Conservation (phyloP, 2,113 vertebrate species). For the Calcarius ornatus region DNA sequence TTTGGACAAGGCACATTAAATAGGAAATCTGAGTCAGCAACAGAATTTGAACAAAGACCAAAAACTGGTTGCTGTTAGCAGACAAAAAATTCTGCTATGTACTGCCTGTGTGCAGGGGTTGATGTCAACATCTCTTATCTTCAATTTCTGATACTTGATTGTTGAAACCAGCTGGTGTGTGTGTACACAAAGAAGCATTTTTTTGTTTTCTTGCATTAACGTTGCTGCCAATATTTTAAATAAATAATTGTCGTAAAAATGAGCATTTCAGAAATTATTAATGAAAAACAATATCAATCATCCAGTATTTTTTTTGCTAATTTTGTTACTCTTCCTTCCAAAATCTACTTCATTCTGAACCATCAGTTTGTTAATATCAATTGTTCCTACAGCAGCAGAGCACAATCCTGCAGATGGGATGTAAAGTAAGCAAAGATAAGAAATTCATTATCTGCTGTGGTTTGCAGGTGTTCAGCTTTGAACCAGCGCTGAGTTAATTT, state of each 20-base stretch:
- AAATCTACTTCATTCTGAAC: not conserved
- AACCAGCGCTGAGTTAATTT: not conserved
- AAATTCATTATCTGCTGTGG: not conserved
- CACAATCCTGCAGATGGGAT: not conserved
- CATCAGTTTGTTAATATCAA: not conserved
- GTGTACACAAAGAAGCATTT: not conserved
- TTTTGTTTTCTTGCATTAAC: not conserved
- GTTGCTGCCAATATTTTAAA: not conserved
- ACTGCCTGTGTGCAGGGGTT: not conserved
- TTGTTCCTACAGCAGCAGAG: not conserved
- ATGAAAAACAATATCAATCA: not conserved
- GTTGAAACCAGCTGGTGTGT: not conserved
- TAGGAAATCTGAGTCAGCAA: not conserved
- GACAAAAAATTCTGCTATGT: not conserved
- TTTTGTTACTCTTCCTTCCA: not conserved
- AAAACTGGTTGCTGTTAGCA: not conserved
- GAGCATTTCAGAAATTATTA: not conserved
- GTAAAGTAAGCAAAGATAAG: not conserved
- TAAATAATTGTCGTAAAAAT: not conserved
- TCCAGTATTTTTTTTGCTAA: not conserved
- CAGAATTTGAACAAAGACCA: not conserved
- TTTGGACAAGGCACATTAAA: not conserved
- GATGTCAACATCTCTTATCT: not conserved
- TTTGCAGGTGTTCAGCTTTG: slow-evolving; percentile 14
- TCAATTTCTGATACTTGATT: not conserved